Base-by-base conservation (phyloP, 2,797 vertebrate genomes). In the Alcedo atthis region DNA sequence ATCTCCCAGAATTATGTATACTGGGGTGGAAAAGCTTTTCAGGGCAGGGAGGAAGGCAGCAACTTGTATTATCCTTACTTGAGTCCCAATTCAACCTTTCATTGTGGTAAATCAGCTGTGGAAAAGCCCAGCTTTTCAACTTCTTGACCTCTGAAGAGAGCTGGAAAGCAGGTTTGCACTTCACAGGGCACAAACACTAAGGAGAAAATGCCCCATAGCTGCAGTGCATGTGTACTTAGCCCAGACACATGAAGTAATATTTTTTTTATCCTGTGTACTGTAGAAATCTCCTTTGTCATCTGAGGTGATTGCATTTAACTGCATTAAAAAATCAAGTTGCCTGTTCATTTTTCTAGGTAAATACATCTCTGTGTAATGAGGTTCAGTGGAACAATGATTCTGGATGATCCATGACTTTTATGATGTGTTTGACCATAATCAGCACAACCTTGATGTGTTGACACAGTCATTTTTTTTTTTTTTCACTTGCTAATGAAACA, bases 361-460 rank as follows among this genome's bases (percentile, higher is more conserved):
- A 57, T 61, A 13, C 5, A 22, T 63, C 14, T 70, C 19, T 2
- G 5, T 77, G 24, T 42, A 59, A 43, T 2, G 2, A 61, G 12
- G 3, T 53, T 87, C 53, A 64, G 49, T 49, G 40, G 15, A 90
- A 9, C 15, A 69, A 4, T 1, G 2, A 25, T 32, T 81, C 21
- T 77, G 25, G 55, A 15, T 69, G 16, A 18, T n/a, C 0, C 21
- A 14, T 35, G 70, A 18, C 18, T 42, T 67, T 63, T 0, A 0
- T 42, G 51, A 48, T 42, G 25, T 10, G 1, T 59, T 76, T 78
- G 53, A 35, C 55, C 3, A 1, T 58, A 37, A 12, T 58, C 12
- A 16, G 14, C 37, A 19, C 16, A 67, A 62, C 12, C 28, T 79
- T 25, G 12, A n/a, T 73, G 12, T 33, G 28, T 67, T 92, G 57